phyloP scores from a whole-genome alignment of 2,113 vertebrate species.

The Macquaria ambigua region DNA sequence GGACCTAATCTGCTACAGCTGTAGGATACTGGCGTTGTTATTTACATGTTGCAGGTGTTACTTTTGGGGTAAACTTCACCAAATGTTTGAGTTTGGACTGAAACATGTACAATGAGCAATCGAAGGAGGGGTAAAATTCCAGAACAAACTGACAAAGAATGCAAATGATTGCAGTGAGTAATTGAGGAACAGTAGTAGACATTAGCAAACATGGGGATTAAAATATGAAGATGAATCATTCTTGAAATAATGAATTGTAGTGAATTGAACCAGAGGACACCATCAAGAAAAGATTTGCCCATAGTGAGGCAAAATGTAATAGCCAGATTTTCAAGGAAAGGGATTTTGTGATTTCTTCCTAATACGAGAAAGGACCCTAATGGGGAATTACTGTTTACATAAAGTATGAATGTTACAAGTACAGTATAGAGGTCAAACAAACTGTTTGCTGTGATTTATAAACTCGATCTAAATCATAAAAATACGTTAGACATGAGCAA shows the following conservation, averaged over 20 bases:
- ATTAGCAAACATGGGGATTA: too few relatives aligned
- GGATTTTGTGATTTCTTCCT: background rate
- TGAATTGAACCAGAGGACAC: background rate
- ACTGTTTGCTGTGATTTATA: too few relatives aligned
- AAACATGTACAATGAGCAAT: background rate
- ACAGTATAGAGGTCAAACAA: too few relatives aligned
- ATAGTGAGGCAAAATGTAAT: background rate
- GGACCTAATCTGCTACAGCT: conserved; percentile 2
- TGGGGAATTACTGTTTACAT: too few relatives aligned
- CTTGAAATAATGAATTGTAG: too few relatives aligned
- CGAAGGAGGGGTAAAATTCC: background rate
- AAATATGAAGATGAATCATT: too few relatives aligned
- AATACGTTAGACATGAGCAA: too few relatives aligned
- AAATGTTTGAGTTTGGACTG: background rate
- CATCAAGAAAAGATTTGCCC: background rate
- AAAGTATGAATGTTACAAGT: too few relatives aligned
- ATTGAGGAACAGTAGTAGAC: too few relatives aligned
- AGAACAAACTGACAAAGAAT: background rate
- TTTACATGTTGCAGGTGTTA: background rate
- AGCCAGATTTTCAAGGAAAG: background rate
- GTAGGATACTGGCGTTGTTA: background rate
- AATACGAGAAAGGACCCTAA: too few relatives aligned
- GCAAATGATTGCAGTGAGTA: too few relatives aligned
- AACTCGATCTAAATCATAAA: too few relatives aligned
- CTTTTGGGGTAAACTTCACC: background rate